Evolutionary conservation across 2,113 vertebrate genomes (phyloP), one percentile per base, ranked within the genome.

Genomic region (Spermophilus dauricus): DNA sequence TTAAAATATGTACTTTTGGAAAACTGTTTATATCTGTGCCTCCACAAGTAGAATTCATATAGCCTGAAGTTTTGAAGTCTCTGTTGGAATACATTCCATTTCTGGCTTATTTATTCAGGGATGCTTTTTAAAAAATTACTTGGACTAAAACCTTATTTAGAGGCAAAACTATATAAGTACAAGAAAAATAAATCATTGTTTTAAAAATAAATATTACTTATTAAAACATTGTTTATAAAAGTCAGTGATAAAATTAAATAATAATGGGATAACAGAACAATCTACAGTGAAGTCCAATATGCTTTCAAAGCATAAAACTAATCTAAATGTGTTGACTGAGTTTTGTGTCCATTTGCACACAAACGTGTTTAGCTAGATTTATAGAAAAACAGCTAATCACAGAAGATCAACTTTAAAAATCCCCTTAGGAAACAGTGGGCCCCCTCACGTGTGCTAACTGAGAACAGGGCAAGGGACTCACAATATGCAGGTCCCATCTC

Each of bases 1-100:
- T 91, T 83, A 86, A 96, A 94, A 75, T 82, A 7, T 84, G 8
- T 93, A 34, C 48, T 76, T 88, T 76, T 75, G 39, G 3, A 89
- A 93, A 92, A 80, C 32, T 70, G 6, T 16, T 72, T 81, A 48
- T 61, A 76, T 83, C 56, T 22, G 13, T 78, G 58, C 4, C 34
- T 6, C 78, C 1, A 56, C 0, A 84, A 12, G 1, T 61, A 28
- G 30, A 93, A 81, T 8, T 10, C 1, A 42, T 3, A 67, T 5
- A 88, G 67, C 70, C 8, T 72, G 34, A 85, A 86, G 85, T 42
- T 88, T 90, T 93, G 48, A 78, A 70, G 10, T 77, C 51, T 81
- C 26, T 56, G 1, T 69, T 83, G 73, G 51, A 69, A 86, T 13
- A 70, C 4, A 61, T 72, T 67, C 4, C 2, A 45, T 39, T 91